A percentile compares a stretch with the other conserved stretches of the same genome.
Evolutionary conservation across 1,140 invertebrate genomes (phyloP).

Genomic region (Heliconius hermathena): DNA sequence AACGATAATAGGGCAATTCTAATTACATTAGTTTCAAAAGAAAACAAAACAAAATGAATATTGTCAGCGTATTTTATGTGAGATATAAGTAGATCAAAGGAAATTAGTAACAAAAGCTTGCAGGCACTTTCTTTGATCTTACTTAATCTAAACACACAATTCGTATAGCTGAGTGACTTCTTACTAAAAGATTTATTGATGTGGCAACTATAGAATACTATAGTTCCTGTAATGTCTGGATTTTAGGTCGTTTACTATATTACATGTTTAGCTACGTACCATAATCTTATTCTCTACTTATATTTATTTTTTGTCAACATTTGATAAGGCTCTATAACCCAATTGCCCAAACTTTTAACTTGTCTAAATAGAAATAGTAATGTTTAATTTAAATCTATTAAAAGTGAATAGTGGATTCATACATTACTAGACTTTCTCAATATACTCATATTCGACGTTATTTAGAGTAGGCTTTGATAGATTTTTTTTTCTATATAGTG

Average conservation of each 20-base stretch:
- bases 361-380: too few relatives aligned
- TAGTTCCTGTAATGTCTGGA: background rate
- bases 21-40: background rate
- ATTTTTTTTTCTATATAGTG: too few relatives aligned
- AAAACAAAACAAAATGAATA: background rate
- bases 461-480: too few relatives aligned
- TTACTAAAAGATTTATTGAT: conserved; percentile 7
- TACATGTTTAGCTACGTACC: background rate
- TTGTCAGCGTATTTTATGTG: background rate
- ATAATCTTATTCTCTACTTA: background rate
- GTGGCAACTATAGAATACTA: background rate
- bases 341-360: too few relatives aligned
- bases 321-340: too few relatives aligned
- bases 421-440: too few relatives aligned
- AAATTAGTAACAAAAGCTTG: conserved; percentile 7
- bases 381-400: too few relatives aligned
- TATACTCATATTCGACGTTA: too few relatives aligned
- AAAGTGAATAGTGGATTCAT: too few relatives aligned
- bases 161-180: background rate
- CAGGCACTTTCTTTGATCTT: conserved; percentile 7
- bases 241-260: background rate
- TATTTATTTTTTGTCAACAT: too few relatives aligned
- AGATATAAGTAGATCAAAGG: conserved; percentile 13
- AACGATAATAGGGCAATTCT: background rate
- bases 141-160: background rate